Conservation (phyloP, 2,888 invertebrate species). For the Dryobotodes eremita region DNA sequence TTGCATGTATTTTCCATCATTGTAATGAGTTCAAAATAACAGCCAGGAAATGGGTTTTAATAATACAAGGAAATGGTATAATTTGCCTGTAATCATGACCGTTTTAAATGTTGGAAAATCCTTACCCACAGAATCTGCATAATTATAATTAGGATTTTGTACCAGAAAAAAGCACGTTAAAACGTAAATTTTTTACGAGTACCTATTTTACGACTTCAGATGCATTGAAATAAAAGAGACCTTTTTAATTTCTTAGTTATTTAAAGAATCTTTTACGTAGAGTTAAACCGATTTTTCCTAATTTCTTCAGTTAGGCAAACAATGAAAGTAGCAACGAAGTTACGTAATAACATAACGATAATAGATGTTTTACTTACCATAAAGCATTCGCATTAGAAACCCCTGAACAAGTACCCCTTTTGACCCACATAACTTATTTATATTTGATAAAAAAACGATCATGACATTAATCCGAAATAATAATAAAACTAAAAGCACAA, state of each 20-base stretch:
- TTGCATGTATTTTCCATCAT: background rate
- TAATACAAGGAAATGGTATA: background rate
- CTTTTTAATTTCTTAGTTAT: too few relatives aligned
- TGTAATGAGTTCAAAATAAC: background rate
- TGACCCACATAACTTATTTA: slow-evolving; percentile 9
- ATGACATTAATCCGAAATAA: slow-evolving; percentile 17
- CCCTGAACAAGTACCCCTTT: background rate
- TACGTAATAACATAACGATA: background rate
- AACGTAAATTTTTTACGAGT: background rate
- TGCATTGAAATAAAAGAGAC: background rate
- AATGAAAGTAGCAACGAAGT: background rate
- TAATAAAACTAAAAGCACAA: slow-evolving; percentile 22
- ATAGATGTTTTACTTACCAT: background rate
- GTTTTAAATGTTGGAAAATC: background rate
- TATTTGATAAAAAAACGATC: slow-evolving; percentile 17
- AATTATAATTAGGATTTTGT: background rate
- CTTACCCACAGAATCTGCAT: background rate
- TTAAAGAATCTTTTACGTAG: too few relatives aligned
- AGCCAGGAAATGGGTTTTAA: background rate
- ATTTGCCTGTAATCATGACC: background rate
- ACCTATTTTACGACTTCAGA: background rate
- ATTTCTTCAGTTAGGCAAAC: too few relatives aligned
- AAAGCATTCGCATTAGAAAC: background rate
- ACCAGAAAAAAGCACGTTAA: background rate
- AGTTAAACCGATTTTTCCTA: background rate